These are phyloP conservation scores for Drosophila teissieri DNA, from an alignment of 1,140 invertebrate genomes.

Conservation along the genomic window DNA sequence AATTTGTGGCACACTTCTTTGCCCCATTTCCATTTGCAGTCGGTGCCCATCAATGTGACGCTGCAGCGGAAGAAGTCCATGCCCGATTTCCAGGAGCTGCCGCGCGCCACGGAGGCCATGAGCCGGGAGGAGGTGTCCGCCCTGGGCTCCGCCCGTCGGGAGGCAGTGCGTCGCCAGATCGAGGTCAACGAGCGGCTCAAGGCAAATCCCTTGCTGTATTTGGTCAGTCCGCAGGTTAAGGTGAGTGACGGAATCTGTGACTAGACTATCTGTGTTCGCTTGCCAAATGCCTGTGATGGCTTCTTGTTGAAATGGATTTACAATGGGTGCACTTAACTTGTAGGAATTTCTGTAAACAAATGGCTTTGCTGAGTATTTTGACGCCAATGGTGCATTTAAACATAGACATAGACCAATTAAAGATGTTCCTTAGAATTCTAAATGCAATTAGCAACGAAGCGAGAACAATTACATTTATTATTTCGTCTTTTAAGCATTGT, in stretches of 20 bases:
- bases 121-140: constrained; percentile 97
- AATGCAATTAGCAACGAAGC: too few relatives aligned
- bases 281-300: constrained; percentile 17
- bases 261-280: too few relatives aligned
- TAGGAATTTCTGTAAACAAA: not conserved
- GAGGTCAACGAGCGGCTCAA: constrained; percentile 96
- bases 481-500: too few relatives aligned
- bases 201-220: constrained; percentile 96
- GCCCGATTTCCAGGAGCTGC: constrained; percentile 95
- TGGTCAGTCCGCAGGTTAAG: constrained; percentile 98
- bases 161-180: constrained; percentile 95
- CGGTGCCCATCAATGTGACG: constrained; percentile 88
- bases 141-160: constrained; percentile 95
- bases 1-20: not conserved
- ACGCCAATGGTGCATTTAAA: not conserved
- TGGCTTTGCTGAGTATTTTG: not conserved
- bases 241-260: too few relatives aligned
- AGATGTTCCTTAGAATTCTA: not conserved
- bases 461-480: too few relatives aligned
- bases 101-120: constrained; percentile 91
- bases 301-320: constrained; percentile 3
- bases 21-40: constrained; percentile 85
- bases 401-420: not conserved
- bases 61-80: constrained; percentile 96
- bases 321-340: constrained; percentile 11